A percentile compares a stretch with the other conserved stretches of the same genome.
These are phyloP conservation scores for Eidolon dupreanum DNA, from an alignment of 2,797 vertebrate species.

Conservation along the genomic window DNA sequence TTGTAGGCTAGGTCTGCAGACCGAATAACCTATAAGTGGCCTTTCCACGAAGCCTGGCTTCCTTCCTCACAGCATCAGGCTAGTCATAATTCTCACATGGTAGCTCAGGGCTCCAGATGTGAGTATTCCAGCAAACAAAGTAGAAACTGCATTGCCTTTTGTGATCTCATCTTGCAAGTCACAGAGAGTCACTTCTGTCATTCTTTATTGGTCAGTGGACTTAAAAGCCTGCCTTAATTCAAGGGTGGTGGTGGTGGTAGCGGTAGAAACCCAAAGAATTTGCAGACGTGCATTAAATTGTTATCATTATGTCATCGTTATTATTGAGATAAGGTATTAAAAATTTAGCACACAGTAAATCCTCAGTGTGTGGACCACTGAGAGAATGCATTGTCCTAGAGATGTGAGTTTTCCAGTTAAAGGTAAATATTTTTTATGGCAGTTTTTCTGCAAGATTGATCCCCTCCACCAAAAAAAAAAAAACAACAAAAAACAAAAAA, in stretches of 20 bases:
- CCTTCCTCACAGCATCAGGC: background rate
- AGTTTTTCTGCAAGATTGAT: background rate
- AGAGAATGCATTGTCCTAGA: background rate
- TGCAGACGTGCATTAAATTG: background rate
- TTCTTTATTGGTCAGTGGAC: background rate
- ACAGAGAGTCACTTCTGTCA: background rate
- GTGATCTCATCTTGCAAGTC: background rate
- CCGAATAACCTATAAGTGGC: background rate
- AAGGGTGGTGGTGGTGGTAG: background rate
- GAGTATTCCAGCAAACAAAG: background rate
- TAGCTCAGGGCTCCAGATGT: background rate
- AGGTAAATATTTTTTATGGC: background rate
- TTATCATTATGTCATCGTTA: background rate
- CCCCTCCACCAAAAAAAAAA: no score
- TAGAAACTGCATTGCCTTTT: background rate
- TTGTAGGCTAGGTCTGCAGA: background rate
- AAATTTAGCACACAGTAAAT: background rate
- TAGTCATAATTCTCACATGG: background rate
- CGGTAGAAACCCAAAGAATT: background rate
- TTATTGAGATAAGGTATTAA: background rate
- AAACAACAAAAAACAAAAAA: no score
- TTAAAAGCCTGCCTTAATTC: background rate
- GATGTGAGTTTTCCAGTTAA: background rate
- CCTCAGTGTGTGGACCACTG: background rate
- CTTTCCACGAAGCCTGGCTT: background rate